Percentiles rank a stretch among this genome's conserved stretches.
Evolutionary conservation across 2,888 invertebrate species (phyloP).

Genomic region (Eristalis pertinax): DNA sequence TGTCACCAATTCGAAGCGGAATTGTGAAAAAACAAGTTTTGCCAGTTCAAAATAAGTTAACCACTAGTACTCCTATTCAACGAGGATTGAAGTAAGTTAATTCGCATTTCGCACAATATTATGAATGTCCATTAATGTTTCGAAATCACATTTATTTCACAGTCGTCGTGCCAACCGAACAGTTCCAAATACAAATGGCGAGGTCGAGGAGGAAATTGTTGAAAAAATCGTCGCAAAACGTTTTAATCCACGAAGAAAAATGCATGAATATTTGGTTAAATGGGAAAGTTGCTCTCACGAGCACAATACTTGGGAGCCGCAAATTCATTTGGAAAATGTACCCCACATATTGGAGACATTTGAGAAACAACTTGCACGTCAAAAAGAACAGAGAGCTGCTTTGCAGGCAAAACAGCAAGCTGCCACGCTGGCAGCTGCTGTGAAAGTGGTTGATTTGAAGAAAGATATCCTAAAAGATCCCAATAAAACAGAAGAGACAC

Average conservation of each 20-base stretch:
- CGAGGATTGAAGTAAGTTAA: constrained; percentile 35
- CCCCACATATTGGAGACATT: constrained; percentile 90
- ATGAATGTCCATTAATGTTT: neutral
- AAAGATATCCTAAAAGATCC: constrained; percentile 79
- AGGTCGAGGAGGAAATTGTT: constrained; percentile 87
- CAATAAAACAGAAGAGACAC: constrained; percentile 60
- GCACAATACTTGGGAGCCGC: constrained; percentile 93
- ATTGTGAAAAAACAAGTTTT: constrained; percentile 72
- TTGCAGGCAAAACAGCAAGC: constrained; percentile 76
- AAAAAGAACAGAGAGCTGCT: constrained; percentile 87
- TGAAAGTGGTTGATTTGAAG: constrained; percentile 78
- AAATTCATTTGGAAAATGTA: constrained; percentile 88
- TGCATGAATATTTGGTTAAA: constrained; percentile 91
- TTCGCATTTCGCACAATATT: neutral
- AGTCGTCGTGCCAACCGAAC: constrained; percentile 79
- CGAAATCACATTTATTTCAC: constrained; percentile 2
- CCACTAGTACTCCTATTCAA: constrained; percentile 57
- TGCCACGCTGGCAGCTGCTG: constrained; percentile 71
- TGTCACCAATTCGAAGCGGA: constrained; percentile 62
- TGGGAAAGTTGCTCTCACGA: constrained; percentile 92
- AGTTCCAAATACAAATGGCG: constrained; percentile 75
- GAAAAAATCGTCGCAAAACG: constrained; percentile 93
- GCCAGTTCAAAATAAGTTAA: constrained; percentile 45
- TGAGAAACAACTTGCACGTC: constrained; percentile 89
- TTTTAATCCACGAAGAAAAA: constrained; percentile 89